These are phyloP conservation scores for Garrulus glandarius DNA, from an alignment of 2,797 vertebrate species.

Conservation along the genomic window DNA sequence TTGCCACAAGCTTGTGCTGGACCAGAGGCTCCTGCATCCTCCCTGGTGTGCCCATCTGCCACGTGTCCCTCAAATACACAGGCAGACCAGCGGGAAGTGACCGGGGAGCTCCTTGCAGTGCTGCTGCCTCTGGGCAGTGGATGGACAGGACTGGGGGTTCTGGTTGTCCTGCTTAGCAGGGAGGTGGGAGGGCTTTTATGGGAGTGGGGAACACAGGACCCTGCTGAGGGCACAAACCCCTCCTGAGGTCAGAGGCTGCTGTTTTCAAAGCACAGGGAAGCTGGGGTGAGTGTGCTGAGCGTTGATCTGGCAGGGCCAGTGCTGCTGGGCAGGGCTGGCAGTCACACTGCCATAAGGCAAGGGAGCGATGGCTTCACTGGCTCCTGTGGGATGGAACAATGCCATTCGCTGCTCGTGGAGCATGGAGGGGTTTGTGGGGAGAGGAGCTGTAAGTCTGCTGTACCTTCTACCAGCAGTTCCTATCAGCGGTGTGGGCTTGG, in stretches of 20 bases:
- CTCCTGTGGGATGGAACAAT: neutral
- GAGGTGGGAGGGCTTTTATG: neutral
- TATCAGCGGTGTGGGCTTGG: fast-evolving
- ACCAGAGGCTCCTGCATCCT: neutral
- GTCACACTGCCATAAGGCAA: neutral
- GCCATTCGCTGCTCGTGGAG: neutral
- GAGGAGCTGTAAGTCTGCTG: neutral
- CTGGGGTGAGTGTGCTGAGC: neutral
- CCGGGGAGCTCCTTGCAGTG: fast-evolving
- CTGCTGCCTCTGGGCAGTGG: neutral
- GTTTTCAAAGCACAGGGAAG: neutral
- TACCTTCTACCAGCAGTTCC: neutral
- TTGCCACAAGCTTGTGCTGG: neutral
- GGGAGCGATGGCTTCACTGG: neutral
- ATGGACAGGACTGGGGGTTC: neutral
- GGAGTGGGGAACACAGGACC: fast-evolving
- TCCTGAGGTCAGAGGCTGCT: neutral
- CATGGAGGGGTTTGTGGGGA: neutral
- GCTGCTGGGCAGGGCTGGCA: neutral
- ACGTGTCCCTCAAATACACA: fast-evolving
- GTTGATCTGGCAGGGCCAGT: neutral
- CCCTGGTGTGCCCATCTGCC: fast-evolving
- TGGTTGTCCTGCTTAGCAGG: fast-evolving
- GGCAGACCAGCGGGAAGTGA: neutral
- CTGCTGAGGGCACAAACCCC: neutral